phyloP scores from a whole-genome alignment of 2,888 invertebrate species.

The Andrena minutula region DNA sequence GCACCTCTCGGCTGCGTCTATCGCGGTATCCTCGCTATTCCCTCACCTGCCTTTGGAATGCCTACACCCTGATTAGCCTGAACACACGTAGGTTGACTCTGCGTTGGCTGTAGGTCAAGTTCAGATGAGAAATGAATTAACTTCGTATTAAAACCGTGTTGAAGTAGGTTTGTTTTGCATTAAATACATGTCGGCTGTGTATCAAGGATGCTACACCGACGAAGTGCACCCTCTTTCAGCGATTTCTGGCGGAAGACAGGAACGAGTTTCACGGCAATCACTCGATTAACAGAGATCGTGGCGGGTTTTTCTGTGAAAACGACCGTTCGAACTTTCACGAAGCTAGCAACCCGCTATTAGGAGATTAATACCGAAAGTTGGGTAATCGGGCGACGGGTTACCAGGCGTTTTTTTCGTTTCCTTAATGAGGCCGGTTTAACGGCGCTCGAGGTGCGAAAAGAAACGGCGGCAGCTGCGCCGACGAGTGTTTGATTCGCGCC shows the following conservation, averaged over 20 bases:
- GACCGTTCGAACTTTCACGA: conserved; percentile 40
- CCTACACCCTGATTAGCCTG: neutral
- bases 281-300: conserved; percentile 20
- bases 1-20: conserved; percentile 49
- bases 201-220: neutral
- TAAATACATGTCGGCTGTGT: neutral
- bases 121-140: too few species aligned
- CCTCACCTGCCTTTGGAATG: neutral
- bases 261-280: conserved; percentile 42
- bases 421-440: conserved; percentile 9
- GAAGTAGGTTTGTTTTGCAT: too few species aligned
- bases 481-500: conserved; percentile 7
- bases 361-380: conserved; percentile 21
- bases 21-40: conserved; percentile 4
- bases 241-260: conserved; percentile 1
- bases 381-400: neutral
- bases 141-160: too few species aligned
- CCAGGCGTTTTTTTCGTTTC: neutral
- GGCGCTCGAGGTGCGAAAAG: conserved; percentile 45
- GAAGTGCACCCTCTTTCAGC: neutral
- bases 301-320: conserved; percentile 11
- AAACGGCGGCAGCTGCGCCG: conserved; percentile 29
- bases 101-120: too few species aligned
- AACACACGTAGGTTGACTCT: neutral
- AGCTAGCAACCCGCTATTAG: conserved; percentile 24